Percentiles rank a stretch among this genome's conserved stretches.
These are phyloP conservation scores for Geotrypetes seraphini DNA, from an alignment of 2,797 vertebrate species.

Conservation along the genomic window DNA sequence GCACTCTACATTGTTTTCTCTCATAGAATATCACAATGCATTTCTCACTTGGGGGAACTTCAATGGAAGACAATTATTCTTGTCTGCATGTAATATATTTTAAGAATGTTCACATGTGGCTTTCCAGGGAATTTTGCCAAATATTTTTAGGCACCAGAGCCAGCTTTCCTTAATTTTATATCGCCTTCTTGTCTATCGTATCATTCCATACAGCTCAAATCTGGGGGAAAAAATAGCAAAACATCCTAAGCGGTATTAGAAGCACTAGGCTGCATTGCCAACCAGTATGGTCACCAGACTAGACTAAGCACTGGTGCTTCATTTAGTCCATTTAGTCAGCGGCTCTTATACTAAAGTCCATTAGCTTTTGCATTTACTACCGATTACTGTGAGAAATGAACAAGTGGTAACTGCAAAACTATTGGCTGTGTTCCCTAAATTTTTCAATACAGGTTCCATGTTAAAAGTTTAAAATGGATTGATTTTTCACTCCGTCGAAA, in stretches of 20 bases:
- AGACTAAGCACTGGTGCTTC: too few relatives aligned
- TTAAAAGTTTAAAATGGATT: too few relatives aligned
- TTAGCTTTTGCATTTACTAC: too few relatives aligned
- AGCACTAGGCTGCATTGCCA: too few relatives aligned
- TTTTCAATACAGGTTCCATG: too few relatives aligned
- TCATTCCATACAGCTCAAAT: conserved; percentile 61
- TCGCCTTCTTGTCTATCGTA: conserved; percentile 63
- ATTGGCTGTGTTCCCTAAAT: too few relatives aligned
- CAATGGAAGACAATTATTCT: conserved; percentile 77
- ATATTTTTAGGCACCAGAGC: conserved; percentile 69
- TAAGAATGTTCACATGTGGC: conserved; percentile 78
- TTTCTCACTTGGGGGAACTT: conserved; percentile 50
- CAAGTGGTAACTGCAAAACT: too few relatives aligned
- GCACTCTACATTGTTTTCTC: conserved; percentile 35
- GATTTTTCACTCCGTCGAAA: too few relatives aligned
- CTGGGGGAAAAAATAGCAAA: conserved; percentile 40
- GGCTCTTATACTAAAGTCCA: too few relatives aligned
- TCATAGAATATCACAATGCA: conserved; percentile 44
- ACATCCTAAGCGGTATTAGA: conserved; percentile 35
- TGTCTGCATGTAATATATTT: conserved; percentile 77
- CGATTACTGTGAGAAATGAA: too few relatives aligned
- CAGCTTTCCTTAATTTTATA: conserved; percentile 72
- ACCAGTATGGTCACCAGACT: too few relatives aligned
- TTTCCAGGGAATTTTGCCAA: conserved; percentile 76
- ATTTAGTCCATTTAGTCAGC: too few relatives aligned